phyloP scores from a whole-genome alignment of 2,797 vertebrate species.

The Otolemur crassicaudatus region DNA sequence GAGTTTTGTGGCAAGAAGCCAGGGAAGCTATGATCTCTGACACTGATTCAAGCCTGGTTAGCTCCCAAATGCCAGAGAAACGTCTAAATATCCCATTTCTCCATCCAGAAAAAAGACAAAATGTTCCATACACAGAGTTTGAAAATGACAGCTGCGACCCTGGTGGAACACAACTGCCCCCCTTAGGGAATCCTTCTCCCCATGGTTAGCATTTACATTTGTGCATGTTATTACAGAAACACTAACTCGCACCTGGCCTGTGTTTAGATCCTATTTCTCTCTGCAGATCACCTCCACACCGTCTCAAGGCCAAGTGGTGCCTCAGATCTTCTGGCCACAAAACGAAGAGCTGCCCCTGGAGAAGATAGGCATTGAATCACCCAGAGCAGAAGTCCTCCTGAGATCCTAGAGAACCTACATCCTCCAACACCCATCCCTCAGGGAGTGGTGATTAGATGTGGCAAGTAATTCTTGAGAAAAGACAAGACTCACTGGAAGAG shows the following conservation, averaged over 20 bases:
- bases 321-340: neutral
- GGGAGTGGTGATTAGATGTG: neutral
- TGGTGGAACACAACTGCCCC: neutral
- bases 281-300: neutral
- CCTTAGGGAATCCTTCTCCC: neutral
- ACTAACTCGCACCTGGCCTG: neutral
- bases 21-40: neutral
- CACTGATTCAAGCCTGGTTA: neutral
- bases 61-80: neutral
- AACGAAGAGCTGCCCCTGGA: neutral
- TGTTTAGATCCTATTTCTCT: neutral
- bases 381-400: neutral
- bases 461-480: neutral
- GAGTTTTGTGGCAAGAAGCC: neutral
- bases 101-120: neutral
- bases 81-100: neutral
- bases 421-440: neutral
- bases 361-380: neutral
- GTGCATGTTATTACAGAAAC: neutral
- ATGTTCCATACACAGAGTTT: neutral
- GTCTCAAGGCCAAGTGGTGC: neutral
- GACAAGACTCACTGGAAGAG: neutral
- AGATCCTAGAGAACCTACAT: neutral
- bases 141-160: neutral
- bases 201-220: neutral